Evolutionary conservation across 2,888 invertebrate genomes (phyloP), one percentile per base, ranked within the genome.

Genomic region (Hofmannophila pseudospretella): DNA sequence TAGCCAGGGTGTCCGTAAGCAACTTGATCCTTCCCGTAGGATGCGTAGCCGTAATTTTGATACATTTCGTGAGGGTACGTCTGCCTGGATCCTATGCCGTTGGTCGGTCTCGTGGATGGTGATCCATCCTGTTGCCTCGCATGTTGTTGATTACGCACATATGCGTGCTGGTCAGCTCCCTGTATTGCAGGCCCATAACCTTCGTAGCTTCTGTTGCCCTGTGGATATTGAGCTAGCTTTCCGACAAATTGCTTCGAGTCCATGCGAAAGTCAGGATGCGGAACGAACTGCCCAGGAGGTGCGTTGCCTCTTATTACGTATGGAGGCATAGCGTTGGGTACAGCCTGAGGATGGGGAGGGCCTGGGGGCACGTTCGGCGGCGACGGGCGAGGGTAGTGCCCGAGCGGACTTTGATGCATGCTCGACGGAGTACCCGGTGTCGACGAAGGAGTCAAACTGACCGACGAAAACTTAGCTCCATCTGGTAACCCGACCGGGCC

Each of bases 381-480:
- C 1, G 93, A 93, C 7, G 92, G 91, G 43, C 92, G 81, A 7
- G 91, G 90, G 62, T 92, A 92, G 45, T 90, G 88, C 19, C 90
- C 89, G 5, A 92, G 68, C 0, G 92, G 91, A 63, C 91, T 91
- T 47, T 89, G 89, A 51, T 91, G 89, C 60, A 89, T 88, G 46
- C 90, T 89, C 3, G 89, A 89, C 1, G 90, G 90, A 10, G 90
- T 90, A 3, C 90, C 89, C 7, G 90, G 90, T 1, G 91, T 89
- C 5, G 91, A 89, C 0, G 90, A 89, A 0, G 90, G 91, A 1
- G 91, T 90, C 32, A 91, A 61, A 55, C 88, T 91, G 43, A 92
- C 89, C 26, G 91, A 89, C 4, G 91, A 90, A 50, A 90, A 88
- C 57, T 88, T 88, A 2, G 91, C 89, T 12, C 82, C 88, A 53